Conservation (phyloP, 2,113 vertebrate species). For the Oncorhynchus kisutch region DNA sequence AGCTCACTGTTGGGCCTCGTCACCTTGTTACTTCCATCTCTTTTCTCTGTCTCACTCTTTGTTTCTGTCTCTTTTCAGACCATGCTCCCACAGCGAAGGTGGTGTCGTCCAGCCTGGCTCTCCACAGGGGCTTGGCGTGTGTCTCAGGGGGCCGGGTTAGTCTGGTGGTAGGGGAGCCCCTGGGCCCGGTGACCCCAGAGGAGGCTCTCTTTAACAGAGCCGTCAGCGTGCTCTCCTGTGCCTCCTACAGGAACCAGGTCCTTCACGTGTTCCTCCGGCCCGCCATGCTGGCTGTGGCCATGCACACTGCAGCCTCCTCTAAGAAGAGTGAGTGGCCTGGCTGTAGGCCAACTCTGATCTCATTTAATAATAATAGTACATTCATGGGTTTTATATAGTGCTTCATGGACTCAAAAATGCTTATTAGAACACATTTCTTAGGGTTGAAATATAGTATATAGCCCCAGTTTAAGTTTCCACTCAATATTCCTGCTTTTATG, state of each 20-base stretch:
- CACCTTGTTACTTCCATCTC: neutral
- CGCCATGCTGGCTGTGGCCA: constrained; percentile 81
- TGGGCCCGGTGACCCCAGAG: constrained; percentile 42
- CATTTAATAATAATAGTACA: neutral
- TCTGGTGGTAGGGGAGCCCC: constrained; percentile 56
- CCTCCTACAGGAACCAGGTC: constrained; percentile 89
- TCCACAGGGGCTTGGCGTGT: constrained; percentile 79
- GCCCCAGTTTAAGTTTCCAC: too few species aligned
- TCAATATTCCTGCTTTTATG: too few species aligned
- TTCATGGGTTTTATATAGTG: neutral
- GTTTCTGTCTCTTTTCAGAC: constrained; percentile 62
- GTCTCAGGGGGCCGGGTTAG: constrained; percentile 73
- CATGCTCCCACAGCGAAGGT: constrained; percentile 76
- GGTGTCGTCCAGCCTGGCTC: constrained; percentile 74
- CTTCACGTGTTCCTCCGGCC: constrained; percentile 87
- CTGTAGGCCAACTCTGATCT: neutral
- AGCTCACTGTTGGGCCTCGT: too few species aligned
- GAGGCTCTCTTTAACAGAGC: constrained; percentile 76
- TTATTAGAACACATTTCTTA: too few species aligned
- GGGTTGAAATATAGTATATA: too few species aligned
- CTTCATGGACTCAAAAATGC: neutral
- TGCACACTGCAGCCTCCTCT: constrained; percentile 72
- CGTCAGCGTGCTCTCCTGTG: constrained; percentile 80
- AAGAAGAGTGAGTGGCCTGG: constrained; percentile 78
- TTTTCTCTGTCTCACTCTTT: too few species aligned